Percentiles rank a stretch among this genome's conserved stretches.
Conservation (phyloP, 2,113 vertebrate genomes). For the Todiramphus chloris region DNA sequence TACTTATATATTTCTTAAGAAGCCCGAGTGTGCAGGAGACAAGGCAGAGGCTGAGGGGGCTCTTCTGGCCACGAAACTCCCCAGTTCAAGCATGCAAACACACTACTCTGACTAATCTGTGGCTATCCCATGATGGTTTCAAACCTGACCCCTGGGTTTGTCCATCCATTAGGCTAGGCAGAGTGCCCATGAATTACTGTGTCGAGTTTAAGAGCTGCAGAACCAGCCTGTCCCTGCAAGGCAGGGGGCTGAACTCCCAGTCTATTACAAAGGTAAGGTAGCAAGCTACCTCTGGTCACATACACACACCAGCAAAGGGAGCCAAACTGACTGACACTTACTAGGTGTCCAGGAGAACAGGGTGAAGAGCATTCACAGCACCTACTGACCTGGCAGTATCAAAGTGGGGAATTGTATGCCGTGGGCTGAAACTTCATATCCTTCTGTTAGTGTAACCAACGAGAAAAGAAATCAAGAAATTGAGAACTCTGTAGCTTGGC, state of each 20-base stretch:
- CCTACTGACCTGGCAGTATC: not conserved
- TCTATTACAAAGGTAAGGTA: not conserved
- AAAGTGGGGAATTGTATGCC: not conserved
- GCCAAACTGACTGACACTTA: not conserved
- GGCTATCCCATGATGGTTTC: rapidly evolving
- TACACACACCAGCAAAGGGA: not conserved
- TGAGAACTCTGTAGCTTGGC: not conserved
- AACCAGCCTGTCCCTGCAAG: not conserved
- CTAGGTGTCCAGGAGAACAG: rapidly evolving
- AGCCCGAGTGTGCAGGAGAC: not conserved
- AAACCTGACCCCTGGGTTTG: not conserved
- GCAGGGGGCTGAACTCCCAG: not conserved
- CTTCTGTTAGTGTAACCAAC: not conserved
- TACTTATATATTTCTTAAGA: not conserved
- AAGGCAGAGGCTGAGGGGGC: not conserved
- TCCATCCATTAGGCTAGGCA: rapidly evolving
- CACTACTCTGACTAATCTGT: not conserved
- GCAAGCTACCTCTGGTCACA: not conserved
- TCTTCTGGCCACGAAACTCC: not conserved
- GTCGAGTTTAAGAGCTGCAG: not conserved
- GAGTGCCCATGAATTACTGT: rapidly evolving
- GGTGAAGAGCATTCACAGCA: rapidly evolving
- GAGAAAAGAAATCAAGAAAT: not conserved
- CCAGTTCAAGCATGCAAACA: rapidly evolving
- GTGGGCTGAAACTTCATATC: not conserved